These are phyloP conservation scores for Leuctra nigra DNA, from an alignment of 2,888 invertebrate species.

Conservation along the genomic window DNA sequence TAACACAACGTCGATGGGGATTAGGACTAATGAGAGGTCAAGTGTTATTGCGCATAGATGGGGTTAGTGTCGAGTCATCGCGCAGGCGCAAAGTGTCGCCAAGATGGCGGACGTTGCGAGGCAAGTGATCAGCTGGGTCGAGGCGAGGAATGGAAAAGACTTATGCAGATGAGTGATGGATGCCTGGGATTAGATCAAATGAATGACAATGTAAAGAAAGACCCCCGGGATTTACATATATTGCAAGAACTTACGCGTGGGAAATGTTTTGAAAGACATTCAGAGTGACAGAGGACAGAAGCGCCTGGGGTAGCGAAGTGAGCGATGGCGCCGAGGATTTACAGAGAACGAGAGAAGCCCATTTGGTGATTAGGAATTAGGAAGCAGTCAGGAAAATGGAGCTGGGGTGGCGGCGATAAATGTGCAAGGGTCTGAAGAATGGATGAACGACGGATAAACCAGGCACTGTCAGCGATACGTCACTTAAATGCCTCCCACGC, in stretches of 20 bases:
- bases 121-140: neutral
- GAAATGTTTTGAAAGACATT: neutral
- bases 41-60: neutral
- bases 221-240: neutral
- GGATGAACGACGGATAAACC: constrained; percentile 16
- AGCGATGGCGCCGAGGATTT: constrained; percentile 19
- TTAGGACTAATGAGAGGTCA: constrained; percentile 6
- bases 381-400: constrained; percentile 15
- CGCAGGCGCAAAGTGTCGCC: neutral
- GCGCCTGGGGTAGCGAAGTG: neutral
- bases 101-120: neutral
- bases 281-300: constrained; percentile 4
- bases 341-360: constrained; percentile 16
- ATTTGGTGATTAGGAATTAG: constrained; percentile 23
- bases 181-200: constrained; percentile 11
- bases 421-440: constrained; percentile 11
- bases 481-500: constrained; percentile 10
- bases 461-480: constrained; percentile 19
- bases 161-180: constrained; percentile 18
- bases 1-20: neutral
- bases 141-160: neutral
- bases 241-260: neutral
- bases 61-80: neutral
- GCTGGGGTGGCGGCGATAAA: constrained; percentile 12
- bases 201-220: constrained; percentile 18